phyloP scores from a whole-genome alignment of 2,797 vertebrate species.

The Sebastolobus altivelis region DNA sequence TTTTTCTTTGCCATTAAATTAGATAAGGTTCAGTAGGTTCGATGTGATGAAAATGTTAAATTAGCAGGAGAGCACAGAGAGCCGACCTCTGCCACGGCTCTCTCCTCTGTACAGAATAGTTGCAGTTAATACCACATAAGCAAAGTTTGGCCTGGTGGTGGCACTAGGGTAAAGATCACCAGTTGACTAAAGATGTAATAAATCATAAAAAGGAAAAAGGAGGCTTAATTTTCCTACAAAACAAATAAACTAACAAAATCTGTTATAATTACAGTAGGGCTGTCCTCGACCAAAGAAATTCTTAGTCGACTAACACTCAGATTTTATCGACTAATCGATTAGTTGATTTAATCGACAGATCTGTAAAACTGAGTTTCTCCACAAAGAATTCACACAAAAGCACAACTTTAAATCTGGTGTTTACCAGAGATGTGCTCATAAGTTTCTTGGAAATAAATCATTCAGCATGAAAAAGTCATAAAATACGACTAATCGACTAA shows the following conservation, averaged over 20 bases:
- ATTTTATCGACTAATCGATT: no score
- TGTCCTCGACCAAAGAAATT: no score
- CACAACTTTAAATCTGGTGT: no score
- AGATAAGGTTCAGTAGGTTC: neutral
- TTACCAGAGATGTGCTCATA: no score
- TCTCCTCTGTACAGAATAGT: neutral
- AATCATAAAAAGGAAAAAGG: neutral
- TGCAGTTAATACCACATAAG: neutral
- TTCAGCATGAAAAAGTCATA: no score
- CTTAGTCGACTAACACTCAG: no score
- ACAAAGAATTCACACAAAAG: no score
- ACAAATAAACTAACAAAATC: neutral
- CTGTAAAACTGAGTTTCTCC: no score
- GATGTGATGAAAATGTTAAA: slow-evolving; percentile 5
- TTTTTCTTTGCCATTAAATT: neutral
- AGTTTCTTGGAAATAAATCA: no score
- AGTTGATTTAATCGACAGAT: no score
- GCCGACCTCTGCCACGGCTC: neutral
- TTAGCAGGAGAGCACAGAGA: neutral
- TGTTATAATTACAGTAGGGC: no score
- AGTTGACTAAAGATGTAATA: neutral
- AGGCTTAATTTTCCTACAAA: neutral
- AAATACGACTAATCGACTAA: no score
- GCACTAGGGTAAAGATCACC: neutral
- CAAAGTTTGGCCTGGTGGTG: neutral